Base-by-base conservation (phyloP, 2,113 vertebrate genomes). In the Paralichthys olivaceus region DNA sequence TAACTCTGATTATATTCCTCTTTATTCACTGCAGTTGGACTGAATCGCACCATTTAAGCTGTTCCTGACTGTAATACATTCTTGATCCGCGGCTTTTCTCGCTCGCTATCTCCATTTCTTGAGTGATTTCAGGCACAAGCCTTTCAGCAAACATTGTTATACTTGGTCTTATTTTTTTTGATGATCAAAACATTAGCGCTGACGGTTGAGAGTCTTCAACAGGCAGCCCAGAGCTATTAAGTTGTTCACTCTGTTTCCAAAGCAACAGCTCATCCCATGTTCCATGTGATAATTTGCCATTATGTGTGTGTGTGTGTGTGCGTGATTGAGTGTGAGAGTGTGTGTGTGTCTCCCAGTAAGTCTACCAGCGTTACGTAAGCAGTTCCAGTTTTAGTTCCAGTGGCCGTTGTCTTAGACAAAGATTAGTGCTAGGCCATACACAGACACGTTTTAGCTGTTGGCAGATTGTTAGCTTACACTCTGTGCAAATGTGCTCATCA, bases 401-500 rank as follows among this genome's bases (percentile, higher is more conserved):
- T 84, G 84, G 78, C 58, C 82, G 61, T 82, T 84, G 88, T 85
- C 82, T 86, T 91, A 85, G 67, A 88, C 83, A 73, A 77, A 90
- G 89, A 90, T 88, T 85, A 86, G 88, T 76, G 59, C 84, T 13
- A 86, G 89, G 82, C 89, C 86, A 58, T 28, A 84, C 81, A 83
- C 87, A 84, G 88, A 91, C 90, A 81, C 82, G 61, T 89, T 92
- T 88, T 89, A 80, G 88, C 89, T 85, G 89, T 84, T 91, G 89
- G 89, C 92, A 89, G 88, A 87, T 92, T 86, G 90, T 90, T 90
- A 90, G 82, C 88, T 90, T 88, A 87, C 87, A 86, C 86, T 89
- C 81, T 93, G 88, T 88, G 91, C 88, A 90, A 93, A 92, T 93
- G 92, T 92, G 91, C 90, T 92, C 91, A 92, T 92, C 90, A 91